These are phyloP conservation scores for Euspilapteryx auroguttella DNA, from an alignment of 2,888 invertebrate genomes.

Conservation along the genomic window DNA sequence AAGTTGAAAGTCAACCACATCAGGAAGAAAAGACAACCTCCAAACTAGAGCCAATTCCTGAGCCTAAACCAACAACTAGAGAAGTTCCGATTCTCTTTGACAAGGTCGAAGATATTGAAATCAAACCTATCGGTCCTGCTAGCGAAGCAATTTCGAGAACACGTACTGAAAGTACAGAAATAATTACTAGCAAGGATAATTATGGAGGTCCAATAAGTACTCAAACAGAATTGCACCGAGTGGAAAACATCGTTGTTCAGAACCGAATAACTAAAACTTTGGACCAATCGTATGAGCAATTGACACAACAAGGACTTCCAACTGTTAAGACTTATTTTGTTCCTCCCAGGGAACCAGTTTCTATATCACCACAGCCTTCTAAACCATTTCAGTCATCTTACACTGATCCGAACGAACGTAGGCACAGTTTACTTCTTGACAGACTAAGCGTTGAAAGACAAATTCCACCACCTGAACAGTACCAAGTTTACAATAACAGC, in stretches of 20 bases:
- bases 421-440: conserved; percentile 42
- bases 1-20: too few species aligned
- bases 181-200: conserved; percentile 27
- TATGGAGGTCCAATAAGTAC: conserved; percentile 28
- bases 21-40: conserved; percentile 9
- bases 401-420: conserved; percentile 26
- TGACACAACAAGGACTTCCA: conserved; percentile 30
- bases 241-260: conserved; percentile 46
- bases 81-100: conserved; percentile 46
- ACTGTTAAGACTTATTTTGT: conserved; percentile 38
- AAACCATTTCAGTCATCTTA: conserved; percentile 34
- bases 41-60: conserved; percentile 11
- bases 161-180: conserved; percentile 39
- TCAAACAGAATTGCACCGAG: conserved; percentile 42
- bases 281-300: conserved; percentile 35
- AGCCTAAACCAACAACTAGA: conserved; percentile 12
- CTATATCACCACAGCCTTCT: conserved; percentile 26
- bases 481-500: conserved; percentile 9
- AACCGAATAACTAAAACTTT: conserved; percentile 45
- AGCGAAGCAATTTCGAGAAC: conserved; percentile 34
- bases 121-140: conserved; percentile 40
- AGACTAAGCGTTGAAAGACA: conserved; percentile 46
- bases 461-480: conserved; percentile 32
- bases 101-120: conserved; percentile 48
- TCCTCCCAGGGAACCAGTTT: conserved; percentile 28